These are phyloP conservation scores for Zaprionus gabonicus DNA, from an alignment of 1,140 invertebrate genomes.

Conservation along the genomic window DNA sequence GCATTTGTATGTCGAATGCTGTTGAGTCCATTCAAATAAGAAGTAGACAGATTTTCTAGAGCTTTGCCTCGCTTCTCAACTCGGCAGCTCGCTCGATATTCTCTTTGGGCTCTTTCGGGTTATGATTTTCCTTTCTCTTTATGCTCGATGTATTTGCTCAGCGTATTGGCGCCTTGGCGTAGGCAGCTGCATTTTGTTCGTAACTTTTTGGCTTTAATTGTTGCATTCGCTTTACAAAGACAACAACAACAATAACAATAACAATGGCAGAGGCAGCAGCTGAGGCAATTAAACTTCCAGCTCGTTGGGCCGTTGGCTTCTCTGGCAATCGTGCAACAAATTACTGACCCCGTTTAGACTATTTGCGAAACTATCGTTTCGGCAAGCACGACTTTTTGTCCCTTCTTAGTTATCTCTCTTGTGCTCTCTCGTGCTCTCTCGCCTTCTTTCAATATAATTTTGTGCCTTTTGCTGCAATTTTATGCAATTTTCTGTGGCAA, in stretches of 20 bases:
- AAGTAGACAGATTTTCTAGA: constrained; percentile 67
- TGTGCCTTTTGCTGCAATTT: constrained; percentile 49
- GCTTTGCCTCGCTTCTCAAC: constrained; percentile 43
- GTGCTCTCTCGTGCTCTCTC: constrained; percentile 6
- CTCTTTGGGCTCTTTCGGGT: background rate
- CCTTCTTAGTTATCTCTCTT: constrained; percentile 31
- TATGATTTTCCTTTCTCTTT: constrained; percentile 30
- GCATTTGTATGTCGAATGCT: constrained; percentile 84
- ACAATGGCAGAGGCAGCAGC: constrained; percentile 24
- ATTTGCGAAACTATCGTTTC: constrained; percentile 21
- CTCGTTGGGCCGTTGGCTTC: constrained; percentile 54
- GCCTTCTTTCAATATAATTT: constrained; percentile 15
- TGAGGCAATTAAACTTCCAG: constrained; percentile 76
- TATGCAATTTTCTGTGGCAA: constrained; percentile 64
- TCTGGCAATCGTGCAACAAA: constrained; percentile 75
- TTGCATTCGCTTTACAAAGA: constrained; percentile 57
- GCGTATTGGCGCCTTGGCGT: constrained; percentile 64
- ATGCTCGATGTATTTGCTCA: constrained; percentile 67
- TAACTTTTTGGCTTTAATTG: constrained; percentile 79
- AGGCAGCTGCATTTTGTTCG: constrained; percentile 72
- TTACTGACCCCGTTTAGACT: constrained; percentile 73
- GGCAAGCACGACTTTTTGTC: constrained; percentile 23
- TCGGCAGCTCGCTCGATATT: constrained; percentile 6
- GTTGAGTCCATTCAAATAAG: constrained; percentile 84
- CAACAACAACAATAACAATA: background rate